phyloP scores from a whole-genome alignment of 2,113 vertebrate species.

The Lethenteron camtschaticum region DNA sequence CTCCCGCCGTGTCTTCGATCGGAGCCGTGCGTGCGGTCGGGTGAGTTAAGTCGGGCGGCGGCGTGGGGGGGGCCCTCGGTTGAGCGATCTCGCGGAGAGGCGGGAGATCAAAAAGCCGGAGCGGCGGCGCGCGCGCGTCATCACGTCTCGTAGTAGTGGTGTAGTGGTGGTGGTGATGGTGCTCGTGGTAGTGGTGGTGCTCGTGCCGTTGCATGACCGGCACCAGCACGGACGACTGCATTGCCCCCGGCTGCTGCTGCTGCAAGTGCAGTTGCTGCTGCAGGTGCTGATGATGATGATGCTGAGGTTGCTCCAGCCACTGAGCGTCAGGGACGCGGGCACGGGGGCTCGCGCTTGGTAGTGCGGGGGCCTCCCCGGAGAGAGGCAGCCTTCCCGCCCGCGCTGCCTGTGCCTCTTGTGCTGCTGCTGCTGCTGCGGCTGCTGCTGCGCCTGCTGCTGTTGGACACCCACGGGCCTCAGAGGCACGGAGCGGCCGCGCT shows the following conservation, averaged over 20 bases:
- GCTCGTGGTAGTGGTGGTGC: constrained; percentile 90
- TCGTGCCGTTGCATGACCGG: constrained; percentile 85
- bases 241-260: constrained; percentile 64
- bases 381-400: constrained; percentile 10
- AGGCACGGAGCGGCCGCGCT: too few relatives aligned
- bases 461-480: too few relatives aligned
- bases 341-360: constrained; percentile 13
- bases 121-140: background rate
- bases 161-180: constrained; percentile 95
- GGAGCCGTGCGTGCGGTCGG: too few relatives aligned
- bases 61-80: too few relatives aligned
- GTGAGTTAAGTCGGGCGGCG: too few relatives aligned
- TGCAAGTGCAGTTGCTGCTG: constrained; percentile 34
- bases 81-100: too few relatives aligned
- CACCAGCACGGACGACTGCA: constrained; percentile 34
- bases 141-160: constrained; percentile 95
- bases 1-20: too few relatives aligned
- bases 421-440: constrained; percentile 14
- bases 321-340: constrained; percentile 8
- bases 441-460: constrained; percentile 5
- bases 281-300: background rate
- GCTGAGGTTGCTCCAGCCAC: too few relatives aligned
- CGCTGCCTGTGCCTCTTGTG: constrained; percentile 31
- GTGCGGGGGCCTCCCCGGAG: constrained; percentile 19
- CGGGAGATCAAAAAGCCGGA: too few relatives aligned